A percentile compares a stretch with the other conserved stretches of the same genome.
Conservation (phyloP, 1,140 invertebrate species). For the Drosophila ironensis region DNA sequence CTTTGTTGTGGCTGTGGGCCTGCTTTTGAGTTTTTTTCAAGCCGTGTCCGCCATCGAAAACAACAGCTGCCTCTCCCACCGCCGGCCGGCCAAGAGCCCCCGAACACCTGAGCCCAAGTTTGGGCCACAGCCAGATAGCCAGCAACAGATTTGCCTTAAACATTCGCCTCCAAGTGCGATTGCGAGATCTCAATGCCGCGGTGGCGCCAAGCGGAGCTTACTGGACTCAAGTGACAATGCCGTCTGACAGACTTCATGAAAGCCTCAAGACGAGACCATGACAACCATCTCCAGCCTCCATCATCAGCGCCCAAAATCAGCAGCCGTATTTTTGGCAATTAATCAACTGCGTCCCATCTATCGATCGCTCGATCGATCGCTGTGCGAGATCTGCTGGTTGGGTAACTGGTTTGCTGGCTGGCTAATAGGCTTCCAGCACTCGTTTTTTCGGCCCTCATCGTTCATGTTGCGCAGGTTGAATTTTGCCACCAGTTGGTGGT, state of each 20-base stretch:
- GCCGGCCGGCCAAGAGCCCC: conserved; percentile 15
- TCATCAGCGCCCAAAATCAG: conserved; percentile 21
- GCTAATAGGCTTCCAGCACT: conserved; percentile 50
- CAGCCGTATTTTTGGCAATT: conserved; percentile 24
- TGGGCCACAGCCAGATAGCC: conserved; percentile 47
- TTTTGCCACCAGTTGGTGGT: conserved; percentile 17
- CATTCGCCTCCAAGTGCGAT: conserved; percentile 5
- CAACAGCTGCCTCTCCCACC: conserved; percentile 13
- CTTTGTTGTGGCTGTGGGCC: conserved; percentile 30
- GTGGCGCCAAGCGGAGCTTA: conserved; percentile 60
- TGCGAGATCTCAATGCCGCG: conserved; percentile 66
- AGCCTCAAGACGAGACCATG: conserved; percentile 53
- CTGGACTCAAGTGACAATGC: conserved; percentile 62
- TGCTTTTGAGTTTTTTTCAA: conserved; percentile 27
- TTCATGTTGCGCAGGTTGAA: conserved; percentile 50
- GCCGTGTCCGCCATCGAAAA: conserved; percentile 60
- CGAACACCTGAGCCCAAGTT: conserved; percentile 56
- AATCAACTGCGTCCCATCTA: conserved; percentile 27
- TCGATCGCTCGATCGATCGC: neutral
- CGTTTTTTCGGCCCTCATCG: conserved; percentile 33
- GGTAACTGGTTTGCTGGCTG: conserved; percentile 56
- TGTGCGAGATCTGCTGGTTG: conserved; percentile 22
- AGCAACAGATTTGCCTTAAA: neutral
- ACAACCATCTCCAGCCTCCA: conserved; percentile 44
- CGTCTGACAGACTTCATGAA: conserved; percentile 45